Evolutionary conservation across 2,797 vertebrate species (phyloP), one percentile per base, ranked within the genome.

Genomic region (Setipinna tenuifilis): DNA sequence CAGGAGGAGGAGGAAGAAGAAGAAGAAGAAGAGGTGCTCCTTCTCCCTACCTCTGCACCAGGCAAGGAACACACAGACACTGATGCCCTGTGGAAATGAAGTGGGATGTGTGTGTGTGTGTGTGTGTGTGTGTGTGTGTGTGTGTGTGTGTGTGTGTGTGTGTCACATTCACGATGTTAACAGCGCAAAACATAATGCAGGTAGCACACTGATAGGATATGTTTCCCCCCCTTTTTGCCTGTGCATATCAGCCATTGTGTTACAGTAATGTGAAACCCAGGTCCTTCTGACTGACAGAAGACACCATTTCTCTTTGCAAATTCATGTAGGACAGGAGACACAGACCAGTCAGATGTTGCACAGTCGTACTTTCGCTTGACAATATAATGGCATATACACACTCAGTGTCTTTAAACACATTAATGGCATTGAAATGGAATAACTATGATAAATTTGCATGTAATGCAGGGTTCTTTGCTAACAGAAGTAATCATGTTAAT

Each of bases 401-500:
- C 3, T 25, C 28, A 17, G 28, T 3, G 14, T 31, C 3, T 14
- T n/a, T 6, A 62, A 62, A 62, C n/a, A 62, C 6, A 62, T 10
- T 23, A 28, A 46, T 85, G 23, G 58, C 48, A 62, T 68, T 82
- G 84, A 17, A 75, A 85, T 71, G 41, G 71, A 84, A 83, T 78
- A 48, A 78, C 65, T 71, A 85, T 7, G 71, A 21, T 54, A 57
- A 59, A 23, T 44, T 54, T 31, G 54, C 78, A 87, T 75, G 17
- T 81, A 87, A 91, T 83, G 12, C 9, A 81, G 90, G 90, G 87
- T 31, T 71, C 62, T 28, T 28, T 35, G 17, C 65, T 12, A 71
- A 35, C 62, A 65, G 35, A 1, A 86, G 62, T 6, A 71, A 35
- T 17, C 65, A 71, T 68, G 16, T 31, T 35, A 71, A 31, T 31